Evolutionary conservation across 1,140 invertebrate species (phyloP), one percentile per base, ranked within the genome.

Genomic region (Nomia melanderi): DNA sequence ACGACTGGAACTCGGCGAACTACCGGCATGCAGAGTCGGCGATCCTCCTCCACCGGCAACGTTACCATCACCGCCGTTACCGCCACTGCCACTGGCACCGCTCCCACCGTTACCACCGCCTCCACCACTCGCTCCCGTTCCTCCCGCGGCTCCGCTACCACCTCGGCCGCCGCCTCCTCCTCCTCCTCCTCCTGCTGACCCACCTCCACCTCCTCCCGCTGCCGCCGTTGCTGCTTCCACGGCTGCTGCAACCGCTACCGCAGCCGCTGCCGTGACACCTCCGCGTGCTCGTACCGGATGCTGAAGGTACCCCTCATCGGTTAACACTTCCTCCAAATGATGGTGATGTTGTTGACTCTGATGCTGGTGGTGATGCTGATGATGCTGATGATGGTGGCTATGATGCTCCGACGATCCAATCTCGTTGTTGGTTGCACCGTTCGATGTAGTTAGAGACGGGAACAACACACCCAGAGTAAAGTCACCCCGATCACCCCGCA

Each of bases 1-100:
- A 1, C 87, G 78, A 53, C 88, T 91, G 11, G 90, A 91, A 4
- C 88, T 84, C 0, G 91, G 91, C 0, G 91, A 92, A 36, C 90
- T 91, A 2, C 87, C 90, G 36, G 89, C 88, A 6, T 88, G 81
- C 0, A 91, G 70, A 11, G 88, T 87, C 7, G 91, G 88, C 2
- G 90, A 89, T 4, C 84, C 78, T 25, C 78, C 82, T 6, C 76
- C 77, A 23, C 66, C 47, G 0, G 23, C 25, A 14, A 31, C 59
- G 0, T 69, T 47, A 17, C 66, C 77, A 0, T 20, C 36, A 14
- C 75, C 84, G 2, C 73, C 41, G 41, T 14, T 14, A 14, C 41
- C 20, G 20, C 12, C 12, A 44, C 41, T 44, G 12, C 41, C 36
- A 11, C 36, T 12, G 6, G 8, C 12, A 11, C 36, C 41, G 20